Conservation (phyloP, 2,888 invertebrate species). For the Acleris literana region DNA sequence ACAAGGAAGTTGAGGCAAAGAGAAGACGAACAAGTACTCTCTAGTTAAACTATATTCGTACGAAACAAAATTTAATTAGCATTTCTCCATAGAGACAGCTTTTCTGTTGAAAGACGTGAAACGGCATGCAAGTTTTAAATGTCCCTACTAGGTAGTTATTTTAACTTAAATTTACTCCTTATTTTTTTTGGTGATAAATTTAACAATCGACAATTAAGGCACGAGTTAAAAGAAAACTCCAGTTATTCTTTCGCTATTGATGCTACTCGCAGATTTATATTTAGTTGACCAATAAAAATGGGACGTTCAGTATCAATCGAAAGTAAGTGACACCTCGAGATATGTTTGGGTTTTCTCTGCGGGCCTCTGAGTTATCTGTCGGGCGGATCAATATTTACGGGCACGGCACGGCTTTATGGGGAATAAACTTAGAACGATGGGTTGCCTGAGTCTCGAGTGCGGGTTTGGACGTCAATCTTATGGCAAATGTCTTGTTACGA, state of each 20-base stretch:
- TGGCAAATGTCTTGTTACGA: constrained; percentile 45
- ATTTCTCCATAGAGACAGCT: constrained; percentile 23
- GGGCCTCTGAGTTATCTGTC: constrained; percentile 58
- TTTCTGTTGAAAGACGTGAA: constrained; percentile 9
- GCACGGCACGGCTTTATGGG: constrained; percentile 65
- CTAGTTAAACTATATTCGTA: constrained; percentile 25
- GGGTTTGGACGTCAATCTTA: constrained; percentile 46
- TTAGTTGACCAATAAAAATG: constrained; percentile 14
- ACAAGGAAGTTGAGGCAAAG: constrained; percentile 28
- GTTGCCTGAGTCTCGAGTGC: constrained; percentile 52
- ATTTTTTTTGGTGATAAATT: neutral
- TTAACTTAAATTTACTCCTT: neutral
- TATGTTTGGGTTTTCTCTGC: constrained; percentile 59
- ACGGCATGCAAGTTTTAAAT: constrained; percentile 14
- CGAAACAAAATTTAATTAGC: constrained; percentile 32
- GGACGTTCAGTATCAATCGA: constrained; percentile 43
- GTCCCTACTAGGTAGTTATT: too few species aligned
- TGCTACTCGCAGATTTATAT: neutral
- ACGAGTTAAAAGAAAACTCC: too few species aligned
- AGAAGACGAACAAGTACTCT: constrained; percentile 24
- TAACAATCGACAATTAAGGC: too few species aligned
- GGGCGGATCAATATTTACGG: constrained; percentile 64
- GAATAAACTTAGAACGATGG: constrained; percentile 64
- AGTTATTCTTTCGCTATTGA: too few species aligned
- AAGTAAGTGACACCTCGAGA: constrained; percentile 64